These are phyloP conservation scores for Sarcophaga rosellei DNA, from an alignment of 2,888 invertebrate species.

Conservation along the genomic window DNA sequence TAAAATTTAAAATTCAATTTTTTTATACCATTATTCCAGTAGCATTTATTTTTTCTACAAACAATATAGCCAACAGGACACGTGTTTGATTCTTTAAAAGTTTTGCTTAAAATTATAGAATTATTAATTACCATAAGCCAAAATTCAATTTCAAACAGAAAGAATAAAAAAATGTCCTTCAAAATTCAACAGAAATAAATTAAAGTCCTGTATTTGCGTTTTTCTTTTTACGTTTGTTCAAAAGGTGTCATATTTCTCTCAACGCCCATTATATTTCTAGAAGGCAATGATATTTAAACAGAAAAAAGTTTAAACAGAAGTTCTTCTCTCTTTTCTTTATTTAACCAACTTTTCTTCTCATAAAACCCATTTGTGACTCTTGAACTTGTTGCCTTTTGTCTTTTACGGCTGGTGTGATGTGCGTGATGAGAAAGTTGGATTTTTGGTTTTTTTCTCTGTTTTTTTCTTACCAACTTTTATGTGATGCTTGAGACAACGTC, in stretches of 20 bases:
- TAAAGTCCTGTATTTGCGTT: background rate
- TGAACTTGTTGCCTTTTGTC: slow-evolving; percentile 58
- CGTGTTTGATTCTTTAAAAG: too few relatives aligned
- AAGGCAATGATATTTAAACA: slow-evolving; percentile 25
- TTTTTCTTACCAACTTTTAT: background rate
- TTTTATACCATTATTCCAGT: too few relatives aligned
- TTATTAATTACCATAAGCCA: slow-evolving; percentile 23
- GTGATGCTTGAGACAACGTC: background rate
- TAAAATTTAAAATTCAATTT: too few relatives aligned
- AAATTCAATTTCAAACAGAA: background rate
- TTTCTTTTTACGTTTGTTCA: background rate
- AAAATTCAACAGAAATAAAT: background rate
- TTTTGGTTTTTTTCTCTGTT: background rate
- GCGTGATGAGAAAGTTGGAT: slow-evolving; percentile 52
- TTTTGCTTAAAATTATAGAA: background rate
- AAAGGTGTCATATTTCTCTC: background rate
- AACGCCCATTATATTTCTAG: background rate
- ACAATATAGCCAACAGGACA: too few relatives aligned
- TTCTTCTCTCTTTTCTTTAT: background rate
- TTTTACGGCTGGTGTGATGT: slow-evolving; percentile 10
- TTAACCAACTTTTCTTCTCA: slow-evolving; percentile 8
- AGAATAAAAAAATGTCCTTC: background rate
- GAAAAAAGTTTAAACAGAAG: background rate
- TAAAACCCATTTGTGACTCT: slow-evolving; percentile 59
- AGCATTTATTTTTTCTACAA: too few relatives aligned